These are phyloP conservation scores for Echinometra lucunter DNA, from an alignment of 53 echinoderm and acorn worm species.

Conservation along the genomic window DNA sequence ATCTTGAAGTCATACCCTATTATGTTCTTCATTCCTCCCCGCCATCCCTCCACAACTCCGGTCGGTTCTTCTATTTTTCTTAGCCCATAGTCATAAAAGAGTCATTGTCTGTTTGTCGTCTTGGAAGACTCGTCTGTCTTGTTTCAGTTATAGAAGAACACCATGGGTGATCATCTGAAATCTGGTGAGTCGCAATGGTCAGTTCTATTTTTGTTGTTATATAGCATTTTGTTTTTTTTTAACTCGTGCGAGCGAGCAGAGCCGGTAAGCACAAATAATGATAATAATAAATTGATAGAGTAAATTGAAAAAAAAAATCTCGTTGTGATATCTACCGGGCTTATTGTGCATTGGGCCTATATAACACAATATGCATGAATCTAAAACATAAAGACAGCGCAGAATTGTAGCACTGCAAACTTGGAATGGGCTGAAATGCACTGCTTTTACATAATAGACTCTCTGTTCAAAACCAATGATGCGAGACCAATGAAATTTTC, in stretches of 20 bases:
- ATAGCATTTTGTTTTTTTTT: too few relatives aligned
- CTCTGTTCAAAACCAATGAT: too few relatives aligned
- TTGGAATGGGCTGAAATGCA: too few relatives aligned
- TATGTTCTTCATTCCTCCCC: neutral
- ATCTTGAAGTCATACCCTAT: neutral
- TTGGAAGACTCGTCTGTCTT: neutral
- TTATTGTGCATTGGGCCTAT: too few relatives aligned
- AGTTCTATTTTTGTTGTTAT: neutral
- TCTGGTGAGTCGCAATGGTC: neutral
- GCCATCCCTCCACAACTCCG: neutral
- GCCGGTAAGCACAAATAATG: neutral
- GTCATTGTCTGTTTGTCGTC: neutral
- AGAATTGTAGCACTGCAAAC: too few relatives aligned
- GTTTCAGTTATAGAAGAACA: neutral
- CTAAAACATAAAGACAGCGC: too few relatives aligned
- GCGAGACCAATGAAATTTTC: too few relatives aligned
- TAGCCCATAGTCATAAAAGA: neutral
- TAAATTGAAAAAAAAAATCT: too few relatives aligned
- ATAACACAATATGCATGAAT: too few relatives aligned
- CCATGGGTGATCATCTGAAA: neutral
- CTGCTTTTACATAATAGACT: too few relatives aligned
- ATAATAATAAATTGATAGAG: too few relatives aligned
- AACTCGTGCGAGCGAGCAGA: neutral
- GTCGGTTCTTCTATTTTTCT: neutral
- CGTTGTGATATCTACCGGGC: too few relatives aligned